These are phyloP conservation scores for Eupeodes latifasciatus DNA, from an alignment of 2,888 invertebrate species.

Conservation along the genomic window DNA sequence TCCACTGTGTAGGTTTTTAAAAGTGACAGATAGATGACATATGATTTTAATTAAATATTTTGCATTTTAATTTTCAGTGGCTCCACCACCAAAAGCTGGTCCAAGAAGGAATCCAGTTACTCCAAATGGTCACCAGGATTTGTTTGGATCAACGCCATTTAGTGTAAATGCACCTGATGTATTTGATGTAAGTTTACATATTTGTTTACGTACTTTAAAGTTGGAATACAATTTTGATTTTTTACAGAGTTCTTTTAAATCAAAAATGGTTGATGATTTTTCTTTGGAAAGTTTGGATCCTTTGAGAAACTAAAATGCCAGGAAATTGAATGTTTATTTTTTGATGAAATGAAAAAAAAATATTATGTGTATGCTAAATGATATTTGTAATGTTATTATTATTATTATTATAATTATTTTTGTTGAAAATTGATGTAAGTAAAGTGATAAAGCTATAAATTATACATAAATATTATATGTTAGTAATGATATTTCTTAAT, in stretches of 20 bases:
- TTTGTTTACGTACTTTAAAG: background rate
- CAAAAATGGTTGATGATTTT: conserved; percentile 90
- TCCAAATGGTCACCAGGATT: conserved; percentile 87
- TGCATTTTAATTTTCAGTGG: conserved; percentile 86
- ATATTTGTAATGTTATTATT: conserved; percentile 73
- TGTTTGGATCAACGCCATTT: conserved; percentile 93
- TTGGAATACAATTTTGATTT: conserved; percentile 71
- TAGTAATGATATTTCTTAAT: conserved; percentile 74
- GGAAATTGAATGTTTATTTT: conserved; percentile 41
- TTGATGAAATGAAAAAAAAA: conserved; percentile 22
- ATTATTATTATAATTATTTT: conserved; percentile 55
- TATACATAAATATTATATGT: conserved; percentile 72
- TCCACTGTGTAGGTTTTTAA: conserved; percentile 88
- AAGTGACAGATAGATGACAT: background rate
- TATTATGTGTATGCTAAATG: conserved; percentile 63
- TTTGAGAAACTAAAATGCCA: conserved; percentile 87
- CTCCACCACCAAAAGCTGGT: conserved; percentile 93
- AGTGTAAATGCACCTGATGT: conserved; percentile 82
- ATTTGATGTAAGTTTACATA: conserved; percentile 81
- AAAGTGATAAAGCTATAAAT: conserved; percentile 76
- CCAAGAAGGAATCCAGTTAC: conserved; percentile 83
- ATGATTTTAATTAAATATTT: conserved; percentile 13
- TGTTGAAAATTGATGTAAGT: conserved; percentile 75
- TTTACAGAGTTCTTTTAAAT: conserved; percentile 92
- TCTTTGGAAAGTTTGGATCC: conserved; percentile 97